These are phyloP conservation scores for Drosophila burlai DNA, from an alignment of 1,140 invertebrate genomes.

Conservation along the genomic window DNA sequence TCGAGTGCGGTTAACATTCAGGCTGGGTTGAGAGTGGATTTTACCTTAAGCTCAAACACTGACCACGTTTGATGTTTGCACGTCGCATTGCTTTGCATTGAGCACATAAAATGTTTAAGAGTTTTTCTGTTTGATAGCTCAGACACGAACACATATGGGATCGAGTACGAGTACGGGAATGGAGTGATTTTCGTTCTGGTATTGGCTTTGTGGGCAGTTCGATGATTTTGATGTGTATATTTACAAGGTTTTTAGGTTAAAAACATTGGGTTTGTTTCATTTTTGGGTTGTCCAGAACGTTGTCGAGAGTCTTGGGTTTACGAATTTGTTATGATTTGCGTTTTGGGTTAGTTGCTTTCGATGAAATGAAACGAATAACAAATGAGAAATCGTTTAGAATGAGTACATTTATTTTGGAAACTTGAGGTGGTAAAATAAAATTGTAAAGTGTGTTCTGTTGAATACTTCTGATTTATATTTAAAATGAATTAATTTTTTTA, in stretches of 20 bases:
- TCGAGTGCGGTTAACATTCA: conserved; percentile 14
- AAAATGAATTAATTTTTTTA: too few relatives aligned
- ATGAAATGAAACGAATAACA: conserved; percentile 71
- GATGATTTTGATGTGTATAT: conserved; percentile 44
- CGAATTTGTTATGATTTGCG: conserved; percentile 57
- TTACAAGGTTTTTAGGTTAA: conserved; percentile 34
- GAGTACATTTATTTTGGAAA: conserved; percentile 22
- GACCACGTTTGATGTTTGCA: conserved; percentile 81
- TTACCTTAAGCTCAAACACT: conserved; percentile 84
- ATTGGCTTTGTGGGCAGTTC: conserved; percentile 19
- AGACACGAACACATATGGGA: conserved; percentile 74
- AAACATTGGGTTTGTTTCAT: neutral
- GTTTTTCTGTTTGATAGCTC: conserved; percentile 63
- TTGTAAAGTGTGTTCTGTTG: neutral
- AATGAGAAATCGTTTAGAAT: conserved; percentile 60
- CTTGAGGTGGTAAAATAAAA: neutral
- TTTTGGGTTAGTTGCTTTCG: conserved; percentile 35
- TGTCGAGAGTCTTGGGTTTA: conserved; percentile 39
- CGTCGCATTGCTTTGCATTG: conserved; percentile 83
- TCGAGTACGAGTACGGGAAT: conserved; percentile 27
- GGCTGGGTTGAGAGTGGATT: conserved; percentile 27
- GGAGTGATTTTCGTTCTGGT: conserved; percentile 33
- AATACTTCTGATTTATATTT: too few relatives aligned
- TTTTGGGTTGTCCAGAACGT: conserved; percentile 56
- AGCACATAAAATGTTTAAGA: conserved; percentile 72